Evolutionary conservation across 2,888 invertebrate genomes (phyloP).

Genomic region (Scrobipalpa atriplicella): DNA sequence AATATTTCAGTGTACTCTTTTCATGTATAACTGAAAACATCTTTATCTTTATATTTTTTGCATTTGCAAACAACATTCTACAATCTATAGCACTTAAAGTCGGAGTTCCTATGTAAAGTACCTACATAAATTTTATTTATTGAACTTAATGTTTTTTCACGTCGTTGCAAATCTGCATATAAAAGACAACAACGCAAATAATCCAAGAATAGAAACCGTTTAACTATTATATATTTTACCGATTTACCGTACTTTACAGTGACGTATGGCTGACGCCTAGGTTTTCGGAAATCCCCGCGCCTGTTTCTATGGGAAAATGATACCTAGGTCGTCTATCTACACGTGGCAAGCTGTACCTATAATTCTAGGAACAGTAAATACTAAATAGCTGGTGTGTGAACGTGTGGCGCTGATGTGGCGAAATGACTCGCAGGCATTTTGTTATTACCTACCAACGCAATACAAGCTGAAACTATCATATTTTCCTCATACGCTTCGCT

Average conservation of each 20-base stretch:
- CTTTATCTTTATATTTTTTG: too few relatives aligned
- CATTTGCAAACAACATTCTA: too few relatives aligned
- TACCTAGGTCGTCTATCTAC: conserved; percentile 14
- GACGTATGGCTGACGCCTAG: background rate
- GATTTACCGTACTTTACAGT: background rate
- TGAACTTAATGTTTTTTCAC: background rate
- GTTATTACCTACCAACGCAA: conserved; percentile 46
- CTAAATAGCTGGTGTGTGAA: conserved; percentile 25
- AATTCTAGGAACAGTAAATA: conserved; percentile 18
- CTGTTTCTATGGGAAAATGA: conserved; percentile 6
- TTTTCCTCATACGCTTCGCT: conserved; percentile 59
- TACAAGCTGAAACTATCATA: conserved; percentile 46
- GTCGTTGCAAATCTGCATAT: background rate
- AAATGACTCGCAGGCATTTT: conserved; percentile 39
- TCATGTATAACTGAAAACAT: too few relatives aligned
- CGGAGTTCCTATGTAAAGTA: too few relatives aligned
- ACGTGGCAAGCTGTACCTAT: conserved; percentile 12
- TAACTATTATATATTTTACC: too few relatives aligned
- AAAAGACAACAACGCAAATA: conserved; percentile 26
- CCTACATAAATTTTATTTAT: too few relatives aligned
- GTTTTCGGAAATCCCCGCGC: background rate
- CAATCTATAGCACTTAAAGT: too few relatives aligned
- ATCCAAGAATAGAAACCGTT: too few relatives aligned
- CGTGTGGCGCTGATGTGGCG: conserved; percentile 42
- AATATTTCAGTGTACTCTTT: too few relatives aligned